Evolutionary conservation across 1,140 invertebrate genomes (phyloP).

Genomic region (Ceratina japonica): DNA sequence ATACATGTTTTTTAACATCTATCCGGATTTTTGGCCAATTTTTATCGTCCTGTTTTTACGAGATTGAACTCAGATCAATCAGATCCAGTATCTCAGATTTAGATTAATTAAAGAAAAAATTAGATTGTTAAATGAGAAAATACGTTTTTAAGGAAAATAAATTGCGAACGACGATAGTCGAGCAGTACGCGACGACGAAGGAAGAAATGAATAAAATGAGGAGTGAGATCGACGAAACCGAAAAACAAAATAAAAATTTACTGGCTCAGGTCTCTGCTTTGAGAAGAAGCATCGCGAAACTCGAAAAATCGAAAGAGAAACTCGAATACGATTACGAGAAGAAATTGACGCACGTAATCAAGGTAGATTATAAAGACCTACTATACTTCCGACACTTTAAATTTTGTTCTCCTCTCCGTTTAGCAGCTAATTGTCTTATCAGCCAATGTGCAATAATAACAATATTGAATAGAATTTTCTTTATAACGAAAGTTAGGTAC

Average conservation of each 20-base stretch:
- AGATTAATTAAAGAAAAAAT: background rate
- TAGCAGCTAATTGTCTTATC: too few relatives aligned
- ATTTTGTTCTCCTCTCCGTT: too few relatives aligned
- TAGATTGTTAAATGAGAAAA: conserved; percentile 16
- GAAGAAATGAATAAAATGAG: conserved; percentile 70
- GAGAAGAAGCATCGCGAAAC: conserved; percentile 48
- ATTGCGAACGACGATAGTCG: conserved; percentile 61
- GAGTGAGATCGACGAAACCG: conserved; percentile 59
- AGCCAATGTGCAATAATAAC: too few relatives aligned
- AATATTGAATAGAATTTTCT: too few relatives aligned
- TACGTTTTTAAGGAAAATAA: conserved; percentile 62
- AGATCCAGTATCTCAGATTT: too few relatives aligned
- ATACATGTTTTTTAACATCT: conserved; percentile 1
- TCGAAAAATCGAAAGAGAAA: conserved; percentile 56
- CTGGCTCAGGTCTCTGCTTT: conserved; percentile 35
- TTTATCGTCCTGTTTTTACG: too few relatives aligned
- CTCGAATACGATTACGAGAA: conserved; percentile 49
- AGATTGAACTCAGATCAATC: too few relatives aligned
- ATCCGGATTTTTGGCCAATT: too few relatives aligned
- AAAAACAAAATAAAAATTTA: conserved; percentile 48
- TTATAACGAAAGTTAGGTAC: too few relatives aligned
- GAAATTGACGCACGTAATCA: conserved; percentile 42
- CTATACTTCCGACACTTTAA: too few relatives aligned
- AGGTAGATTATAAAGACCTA: conserved; percentile 33
- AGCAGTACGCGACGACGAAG: conserved; percentile 68